Evolutionary conservation across 2,797 vertebrate species (phyloP).

Genomic region (Oryzias sinensis): DNA sequence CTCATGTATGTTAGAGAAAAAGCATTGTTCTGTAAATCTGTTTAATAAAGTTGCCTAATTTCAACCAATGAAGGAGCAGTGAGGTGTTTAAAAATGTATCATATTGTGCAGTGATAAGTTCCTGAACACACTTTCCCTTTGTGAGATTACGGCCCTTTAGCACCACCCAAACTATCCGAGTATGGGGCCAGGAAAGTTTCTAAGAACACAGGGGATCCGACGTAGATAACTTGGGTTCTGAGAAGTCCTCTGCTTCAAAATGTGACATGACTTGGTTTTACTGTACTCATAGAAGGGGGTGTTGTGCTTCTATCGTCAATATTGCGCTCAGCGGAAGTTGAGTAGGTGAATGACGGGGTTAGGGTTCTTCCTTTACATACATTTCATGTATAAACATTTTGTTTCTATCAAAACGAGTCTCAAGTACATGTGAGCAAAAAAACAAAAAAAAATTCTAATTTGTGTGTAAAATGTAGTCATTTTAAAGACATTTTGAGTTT

Average conservation of each 20-base stretch:
- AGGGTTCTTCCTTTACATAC: conserved; percentile 34
- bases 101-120: too few relatives aligned
- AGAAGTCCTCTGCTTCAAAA: background rate
- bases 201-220: background rate
- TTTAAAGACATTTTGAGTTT: background rate
- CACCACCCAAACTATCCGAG: background rate
- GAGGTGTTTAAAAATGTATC: background rate
- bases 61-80: background rate
- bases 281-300: conserved; percentile 34
- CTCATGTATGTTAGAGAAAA: background rate
- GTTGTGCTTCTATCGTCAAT: conserved; percentile 55
- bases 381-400: conserved; percentile 54
- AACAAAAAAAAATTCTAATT: background rate
- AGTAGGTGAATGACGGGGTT: conserved; percentile 55
- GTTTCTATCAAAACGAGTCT: conserved; percentile 42
- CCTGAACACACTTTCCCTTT: background rate
- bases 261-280: background rate
- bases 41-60: conserved; percentile 36
- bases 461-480: background rate
- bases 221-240: background rate
- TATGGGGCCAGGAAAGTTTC: background rate
- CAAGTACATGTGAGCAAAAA: background rate
- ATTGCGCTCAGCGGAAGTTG: conserved; percentile 54
- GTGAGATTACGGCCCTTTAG: background rate
- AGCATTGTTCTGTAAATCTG: conserved; percentile 5